Conservation (phyloP, 2,888 invertebrate species). For the Tiliacea aurago region DNA sequence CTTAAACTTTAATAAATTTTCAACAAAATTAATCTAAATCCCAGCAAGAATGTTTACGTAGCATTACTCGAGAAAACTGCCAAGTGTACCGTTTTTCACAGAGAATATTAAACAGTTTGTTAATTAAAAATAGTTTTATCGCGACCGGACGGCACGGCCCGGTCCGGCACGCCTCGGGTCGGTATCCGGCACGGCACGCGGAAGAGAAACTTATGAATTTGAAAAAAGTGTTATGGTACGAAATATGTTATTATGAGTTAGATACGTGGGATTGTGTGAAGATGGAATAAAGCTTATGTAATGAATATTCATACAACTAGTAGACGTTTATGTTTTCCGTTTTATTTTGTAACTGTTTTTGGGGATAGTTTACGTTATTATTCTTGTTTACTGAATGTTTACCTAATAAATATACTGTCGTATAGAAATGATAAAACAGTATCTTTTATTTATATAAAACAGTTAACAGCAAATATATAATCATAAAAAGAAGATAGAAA, state of each 20-base stretch:
- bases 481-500: too few species aligned
- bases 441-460: too few species aligned
- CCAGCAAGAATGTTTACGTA: constrained; percentile 48
- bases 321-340: neutral
- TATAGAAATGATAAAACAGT: too few species aligned
- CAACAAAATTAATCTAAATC: constrained; percentile 56
- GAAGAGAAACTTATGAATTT: constrained; percentile 32
- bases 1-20: constrained; percentile 42
- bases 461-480: too few species aligned
- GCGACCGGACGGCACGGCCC: constrained; percentile 15
- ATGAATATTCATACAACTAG: neutral
- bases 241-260: constrained; percentile 29
- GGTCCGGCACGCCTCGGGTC: constrained; percentile 42
- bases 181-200: constrained; percentile 30
- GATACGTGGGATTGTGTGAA: neutral
- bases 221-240: constrained; percentile 27
- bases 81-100: constrained; percentile 49
- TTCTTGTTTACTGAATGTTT: too few species aligned
- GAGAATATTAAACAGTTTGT: constrained; percentile 68
- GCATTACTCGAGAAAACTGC: constrained; percentile 41
- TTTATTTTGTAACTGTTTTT: neutral
- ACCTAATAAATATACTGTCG: too few species aligned
- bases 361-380: too few species aligned
- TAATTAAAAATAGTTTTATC: constrained; percentile 71
- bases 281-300: neutral